A percentile compares a stretch with the other conserved stretches of the same genome.
Evolutionary conservation across 2,888 invertebrate species (phyloP).

Genomic region (Nudaria mundana): DNA sequence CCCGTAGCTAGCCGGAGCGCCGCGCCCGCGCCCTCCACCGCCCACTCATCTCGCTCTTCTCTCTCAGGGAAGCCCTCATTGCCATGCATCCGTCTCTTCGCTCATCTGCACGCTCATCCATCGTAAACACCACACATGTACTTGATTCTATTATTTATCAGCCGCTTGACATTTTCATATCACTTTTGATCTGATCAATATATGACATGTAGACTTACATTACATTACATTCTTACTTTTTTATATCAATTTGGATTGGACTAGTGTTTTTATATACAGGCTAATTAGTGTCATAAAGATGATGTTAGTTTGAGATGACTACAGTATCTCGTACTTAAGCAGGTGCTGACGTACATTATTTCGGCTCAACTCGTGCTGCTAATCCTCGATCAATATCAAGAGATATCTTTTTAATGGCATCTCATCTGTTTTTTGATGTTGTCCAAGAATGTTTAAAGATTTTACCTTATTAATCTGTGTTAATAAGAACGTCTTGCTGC

Average conservation of each 20-base stretch:
- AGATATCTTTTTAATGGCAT: background rate
- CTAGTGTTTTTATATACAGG: too few relatives aligned
- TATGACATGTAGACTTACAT: too few relatives aligned
- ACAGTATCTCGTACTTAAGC: too few relatives aligned
- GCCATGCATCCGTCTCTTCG: slow-evolving; percentile 16
- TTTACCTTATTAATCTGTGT: too few relatives aligned
- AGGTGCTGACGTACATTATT: too few relatives aligned
- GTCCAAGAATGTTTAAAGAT: too few relatives aligned
- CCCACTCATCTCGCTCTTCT: slow-evolving; percentile 27
- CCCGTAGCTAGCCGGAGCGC: slow-evolving; percentile 42
- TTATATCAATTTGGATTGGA: background rate
- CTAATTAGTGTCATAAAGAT: too few relatives aligned
- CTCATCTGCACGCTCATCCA: slow-evolving; percentile 19
- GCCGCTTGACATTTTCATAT: background rate
- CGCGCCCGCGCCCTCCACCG: slow-evolving; percentile 34
- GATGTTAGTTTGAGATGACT: too few relatives aligned
- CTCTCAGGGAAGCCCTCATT: slow-evolving; percentile 18
- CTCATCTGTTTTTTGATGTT: background rate
- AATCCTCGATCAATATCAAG: slow-evolving; percentile 5
- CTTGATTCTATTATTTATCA: slow-evolving; percentile 2
- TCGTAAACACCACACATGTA: slow-evolving; percentile 15
- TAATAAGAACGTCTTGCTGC: too few relatives aligned
- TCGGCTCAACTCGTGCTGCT: background rate
- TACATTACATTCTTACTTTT: too few relatives aligned
- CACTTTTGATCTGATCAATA: background rate